Evolutionary conservation across 1,140 invertebrate genomes (phyloP).

Genomic region (Bombus waltoni): DNA sequence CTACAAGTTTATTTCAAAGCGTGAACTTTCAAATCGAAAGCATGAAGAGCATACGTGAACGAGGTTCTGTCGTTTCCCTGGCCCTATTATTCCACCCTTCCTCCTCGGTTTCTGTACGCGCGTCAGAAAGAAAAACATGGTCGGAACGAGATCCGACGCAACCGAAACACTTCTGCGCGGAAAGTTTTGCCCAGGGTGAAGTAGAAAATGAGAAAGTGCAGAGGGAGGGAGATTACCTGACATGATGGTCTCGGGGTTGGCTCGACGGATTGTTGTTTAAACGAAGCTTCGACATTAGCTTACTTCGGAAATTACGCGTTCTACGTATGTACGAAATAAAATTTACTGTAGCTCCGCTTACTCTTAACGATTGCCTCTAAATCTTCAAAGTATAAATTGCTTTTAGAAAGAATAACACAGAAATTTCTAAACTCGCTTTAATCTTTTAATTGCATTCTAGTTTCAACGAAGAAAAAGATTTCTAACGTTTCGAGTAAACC

Average conservation of each 20-base stretch:
- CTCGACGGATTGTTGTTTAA: constrained; percentile 37
- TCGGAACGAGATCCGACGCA: constrained; percentile 54
- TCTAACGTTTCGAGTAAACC: too few species aligned
- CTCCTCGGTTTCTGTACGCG: constrained; percentile 27
- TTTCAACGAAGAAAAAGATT: not conserved
- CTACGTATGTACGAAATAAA: not conserved
- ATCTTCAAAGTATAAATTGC: not conserved
- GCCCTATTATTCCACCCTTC: constrained; percentile 44
- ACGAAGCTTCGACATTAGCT: constrained; percentile 19
- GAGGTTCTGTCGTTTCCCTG: constrained; percentile 30
- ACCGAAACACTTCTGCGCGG: constrained; percentile 65
- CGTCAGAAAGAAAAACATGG: constrained; percentile 58
- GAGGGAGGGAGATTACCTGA: constrained; percentile 5
- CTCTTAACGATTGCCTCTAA: not conserved
- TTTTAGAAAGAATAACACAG: not conserved
- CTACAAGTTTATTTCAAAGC: constrained; percentile 64
- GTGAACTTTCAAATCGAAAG: constrained; percentile 63
- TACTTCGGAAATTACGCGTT: constrained; percentile 22
- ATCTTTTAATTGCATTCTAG: not conserved
- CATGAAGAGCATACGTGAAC: constrained; percentile 26
- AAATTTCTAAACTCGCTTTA: not conserved
- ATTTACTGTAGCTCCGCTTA: not conserved
- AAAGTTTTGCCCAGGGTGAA: constrained; percentile 66
- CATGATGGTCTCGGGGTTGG: not conserved
- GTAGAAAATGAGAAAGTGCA: constrained; percentile 56